Evolutionary conservation across 2,113 vertebrate species (phyloP).

Genomic region (Rhegmatorhina hoffmannsi): DNA sequence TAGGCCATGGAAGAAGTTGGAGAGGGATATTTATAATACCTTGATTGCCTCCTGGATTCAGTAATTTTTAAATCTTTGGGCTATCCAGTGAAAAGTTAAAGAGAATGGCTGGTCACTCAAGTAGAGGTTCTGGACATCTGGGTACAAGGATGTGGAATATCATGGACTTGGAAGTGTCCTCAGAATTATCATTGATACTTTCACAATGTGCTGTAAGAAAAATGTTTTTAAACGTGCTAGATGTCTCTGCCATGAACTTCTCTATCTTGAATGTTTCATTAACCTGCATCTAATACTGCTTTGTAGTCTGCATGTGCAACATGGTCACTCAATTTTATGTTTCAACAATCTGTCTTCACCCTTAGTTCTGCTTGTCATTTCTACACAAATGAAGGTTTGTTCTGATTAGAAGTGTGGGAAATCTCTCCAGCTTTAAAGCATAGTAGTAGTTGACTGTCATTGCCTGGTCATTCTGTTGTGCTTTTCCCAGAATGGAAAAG

Average conservation of each 20-base stretch:
- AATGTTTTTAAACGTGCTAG: background rate
- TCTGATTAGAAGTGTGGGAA: constrained; percentile 18
- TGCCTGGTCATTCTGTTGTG: background rate
- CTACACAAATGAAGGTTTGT: constrained; percentile 1
- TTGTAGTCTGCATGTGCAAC: constrained; percentile 43
- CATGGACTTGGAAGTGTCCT: constrained; percentile 46
- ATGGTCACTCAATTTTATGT: background rate
- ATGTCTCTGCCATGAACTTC: constrained; percentile 12
- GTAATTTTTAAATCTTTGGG: constrained; percentile 47
- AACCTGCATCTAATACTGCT: constrained; percentile 31
- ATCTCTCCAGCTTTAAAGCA: background rate
- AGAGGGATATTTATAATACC: constrained; percentile 55
- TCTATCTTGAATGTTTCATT: constrained; percentile 19
- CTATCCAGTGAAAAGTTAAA: constrained; percentile 55
- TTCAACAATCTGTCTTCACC: constrained; percentile 11
- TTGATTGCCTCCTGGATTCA: constrained; percentile 61
- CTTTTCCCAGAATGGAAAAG: background rate
- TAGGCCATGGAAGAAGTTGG: constrained; percentile 65
- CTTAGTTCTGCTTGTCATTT: background rate
- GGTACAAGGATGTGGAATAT: constrained; percentile 54
- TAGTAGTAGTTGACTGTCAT: background rate
- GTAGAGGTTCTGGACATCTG: constrained; percentile 57
- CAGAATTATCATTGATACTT: constrained; percentile 68
- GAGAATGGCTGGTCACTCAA: constrained; percentile 54
- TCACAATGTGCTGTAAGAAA: constrained; percentile 58